A percentile compares a stretch with the other conserved stretches of the same genome.
Conservation (phyloP, 2,113 vertebrate species). For the Varanus salvator region DNA sequence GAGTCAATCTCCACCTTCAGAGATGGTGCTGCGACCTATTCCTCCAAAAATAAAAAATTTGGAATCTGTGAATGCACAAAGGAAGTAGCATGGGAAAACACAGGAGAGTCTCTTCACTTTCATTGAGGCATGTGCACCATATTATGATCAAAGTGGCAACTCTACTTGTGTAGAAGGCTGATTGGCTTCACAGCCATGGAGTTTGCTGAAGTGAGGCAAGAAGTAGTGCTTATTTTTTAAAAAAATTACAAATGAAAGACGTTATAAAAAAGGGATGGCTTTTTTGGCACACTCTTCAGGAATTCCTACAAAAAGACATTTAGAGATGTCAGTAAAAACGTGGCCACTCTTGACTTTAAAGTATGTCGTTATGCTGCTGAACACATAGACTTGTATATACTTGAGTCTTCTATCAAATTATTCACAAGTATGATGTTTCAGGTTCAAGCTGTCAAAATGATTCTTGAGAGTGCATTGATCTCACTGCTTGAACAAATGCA, state of each 20-base stretch:
- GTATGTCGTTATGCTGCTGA: conserved; percentile 2
- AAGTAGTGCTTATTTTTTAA: neutral
- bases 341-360: neutral
- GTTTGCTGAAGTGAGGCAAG: neutral
- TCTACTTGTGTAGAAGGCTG: neutral
- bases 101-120: neutral
- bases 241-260: neutral
- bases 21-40: neutral
- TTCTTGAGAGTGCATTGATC: neutral
- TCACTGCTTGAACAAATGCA: neutral
- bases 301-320: neutral
- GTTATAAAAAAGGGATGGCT: neutral
- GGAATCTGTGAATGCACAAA: neutral
- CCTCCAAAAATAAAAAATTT: neutral
- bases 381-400: neutral
- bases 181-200: neutral
- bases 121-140: neutral
- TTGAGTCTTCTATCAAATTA: neutral
- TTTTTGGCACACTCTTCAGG: neutral
- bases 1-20: neutral
- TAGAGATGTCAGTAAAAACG: neutral
- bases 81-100: neutral
- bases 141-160: neutral
- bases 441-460: neutral
- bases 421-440: neutral